phyloP scores from a whole-genome alignment of 2,113 vertebrate genomes.

The Ceyx cyanopectus region DNA sequence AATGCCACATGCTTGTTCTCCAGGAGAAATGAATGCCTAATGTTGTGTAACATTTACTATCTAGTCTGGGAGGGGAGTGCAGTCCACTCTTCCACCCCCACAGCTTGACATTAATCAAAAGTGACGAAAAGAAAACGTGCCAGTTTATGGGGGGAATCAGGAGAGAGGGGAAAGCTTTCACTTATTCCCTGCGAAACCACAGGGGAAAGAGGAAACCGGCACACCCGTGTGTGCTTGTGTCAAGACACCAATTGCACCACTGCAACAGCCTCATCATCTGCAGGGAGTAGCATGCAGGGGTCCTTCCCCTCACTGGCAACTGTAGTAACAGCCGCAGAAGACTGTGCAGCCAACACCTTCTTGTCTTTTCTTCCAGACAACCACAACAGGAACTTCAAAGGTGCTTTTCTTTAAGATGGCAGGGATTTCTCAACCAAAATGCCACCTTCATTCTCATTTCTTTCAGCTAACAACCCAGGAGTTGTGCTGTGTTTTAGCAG shows the following conservation, averaged over 20 bases:
- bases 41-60: not conserved
- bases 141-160: not conserved
- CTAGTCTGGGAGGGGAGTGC: not conserved
- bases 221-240: rapidly evolving
- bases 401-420: not conserved
- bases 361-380: not conserved
- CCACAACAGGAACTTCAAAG: not conserved
- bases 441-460: not conserved
- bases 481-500: not conserved
- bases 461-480: rapidly evolving
- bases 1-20: not conserved
- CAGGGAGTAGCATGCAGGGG: not conserved
- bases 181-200: not conserved
- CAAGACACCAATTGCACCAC: not conserved
- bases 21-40: not conserved
- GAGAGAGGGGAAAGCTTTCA: not conserved
- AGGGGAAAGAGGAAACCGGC: not conserved
- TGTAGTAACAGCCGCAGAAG: not conserved
- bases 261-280: not conserved
- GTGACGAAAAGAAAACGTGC: not conserved
- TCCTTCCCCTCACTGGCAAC: rapidly evolving
- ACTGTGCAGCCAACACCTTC: not conserved
- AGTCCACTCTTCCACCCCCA: not conserved
- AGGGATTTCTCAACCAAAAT: not conserved
- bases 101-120: not conserved